phyloP scores from a whole-genome alignment of 2,797 vertebrate species.

The Trematomus bernacchii region DNA sequence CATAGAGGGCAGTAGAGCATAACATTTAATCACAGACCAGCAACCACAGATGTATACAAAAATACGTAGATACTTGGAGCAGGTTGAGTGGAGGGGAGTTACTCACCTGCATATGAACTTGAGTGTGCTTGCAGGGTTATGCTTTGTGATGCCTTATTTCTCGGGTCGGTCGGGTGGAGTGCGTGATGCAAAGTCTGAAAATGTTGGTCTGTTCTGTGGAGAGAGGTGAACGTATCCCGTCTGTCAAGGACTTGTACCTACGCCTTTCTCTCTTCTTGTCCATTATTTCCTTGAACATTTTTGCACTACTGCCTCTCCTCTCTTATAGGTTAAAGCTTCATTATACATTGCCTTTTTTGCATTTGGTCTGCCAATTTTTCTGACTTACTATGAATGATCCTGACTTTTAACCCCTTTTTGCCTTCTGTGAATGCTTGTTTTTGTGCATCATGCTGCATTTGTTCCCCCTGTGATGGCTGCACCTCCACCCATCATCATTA shows the following conservation, averaged over 20 bases:
- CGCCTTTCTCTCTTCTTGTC: background rate
- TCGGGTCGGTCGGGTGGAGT: conserved; percentile 33
- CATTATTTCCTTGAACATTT: conserved; percentile 11
- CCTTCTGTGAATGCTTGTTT: conserved; percentile 20
- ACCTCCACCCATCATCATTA: conserved; percentile 76
- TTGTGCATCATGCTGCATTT: conserved; percentile 30
- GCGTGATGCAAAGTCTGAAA: conserved; percentile 43
- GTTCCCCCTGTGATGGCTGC: conserved; percentile 44
- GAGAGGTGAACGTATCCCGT: conserved; percentile 41
- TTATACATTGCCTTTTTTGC: conserved; percentile 5
- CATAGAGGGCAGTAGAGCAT: conserved; percentile 78
- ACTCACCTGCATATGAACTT: conserved; percentile 78
- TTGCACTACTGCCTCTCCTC: conserved; percentile 3
- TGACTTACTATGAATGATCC: conserved; percentile 7
- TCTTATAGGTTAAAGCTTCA: conserved; percentile 15
- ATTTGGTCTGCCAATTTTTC: conserved; percentile 4
- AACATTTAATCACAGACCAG: conserved; percentile 41
- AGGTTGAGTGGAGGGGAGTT: conserved; percentile 56
- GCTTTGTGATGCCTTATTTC: conserved; percentile 62
- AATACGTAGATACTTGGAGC: conserved; percentile 31
- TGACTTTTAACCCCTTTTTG: conserved; percentile 50
- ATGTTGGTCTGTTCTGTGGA: conserved; percentile 49
- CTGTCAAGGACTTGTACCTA: conserved; percentile 30
- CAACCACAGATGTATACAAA: conserved; percentile 26
- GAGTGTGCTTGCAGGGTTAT: conserved; percentile 55